A percentile compares a stretch with the other conserved stretches of the same genome.
Evolutionary conservation across 2,113 vertebrate genomes (phyloP).

Genomic region (Paracanthobrama guichenoti): DNA sequence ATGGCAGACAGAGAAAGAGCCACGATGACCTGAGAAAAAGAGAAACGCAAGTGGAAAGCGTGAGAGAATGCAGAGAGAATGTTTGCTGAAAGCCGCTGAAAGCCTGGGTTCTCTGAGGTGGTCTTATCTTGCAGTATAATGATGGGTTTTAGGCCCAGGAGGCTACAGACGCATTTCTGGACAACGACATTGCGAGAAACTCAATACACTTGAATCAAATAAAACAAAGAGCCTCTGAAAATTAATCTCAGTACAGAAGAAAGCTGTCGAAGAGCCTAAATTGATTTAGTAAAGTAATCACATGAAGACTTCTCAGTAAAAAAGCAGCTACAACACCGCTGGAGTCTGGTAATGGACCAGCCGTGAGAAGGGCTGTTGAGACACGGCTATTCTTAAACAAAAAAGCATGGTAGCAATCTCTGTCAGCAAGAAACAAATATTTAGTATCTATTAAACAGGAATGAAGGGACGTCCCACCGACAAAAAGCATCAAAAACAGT

Average conservation of each 20-base stretch:
- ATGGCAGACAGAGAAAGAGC: background rate
- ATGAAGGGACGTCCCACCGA: slow-evolving; percentile 52
- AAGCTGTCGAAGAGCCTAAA: background rate
- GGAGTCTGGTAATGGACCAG: slow-evolving; percentile 5
- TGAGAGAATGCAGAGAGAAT: background rate
- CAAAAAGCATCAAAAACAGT: slow-evolving; percentile 65
- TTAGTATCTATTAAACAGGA: slow-evolving; percentile 64
- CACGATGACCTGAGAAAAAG: background rate
- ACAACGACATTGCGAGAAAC: background rate
- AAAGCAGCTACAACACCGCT: background rate
- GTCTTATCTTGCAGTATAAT: slow-evolving; percentile 15
- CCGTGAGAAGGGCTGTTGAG: background rate
- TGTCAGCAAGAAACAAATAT: slow-evolving; percentile 65
- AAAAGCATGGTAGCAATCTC: slow-evolving; percentile 49
- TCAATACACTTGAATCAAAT: slow-evolving; percentile 5
- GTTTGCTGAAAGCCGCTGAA: slow-evolving; percentile 17
- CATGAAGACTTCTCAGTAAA: background rate
- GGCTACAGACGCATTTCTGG: background rate
- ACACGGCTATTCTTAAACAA: slow-evolving; percentile 46
- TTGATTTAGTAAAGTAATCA: slow-evolving; percentile 6
- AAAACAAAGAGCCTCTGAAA: background rate
- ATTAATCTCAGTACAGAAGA: background rate
- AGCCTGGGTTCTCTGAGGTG: slow-evolving; percentile 20
- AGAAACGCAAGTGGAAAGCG: slow-evolving; percentile 7
- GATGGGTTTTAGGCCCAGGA: slow-evolving; percentile 15